phyloP scores from a whole-genome alignment of 1,140 invertebrate species.

The Conopomorpha cramerella region DNA sequence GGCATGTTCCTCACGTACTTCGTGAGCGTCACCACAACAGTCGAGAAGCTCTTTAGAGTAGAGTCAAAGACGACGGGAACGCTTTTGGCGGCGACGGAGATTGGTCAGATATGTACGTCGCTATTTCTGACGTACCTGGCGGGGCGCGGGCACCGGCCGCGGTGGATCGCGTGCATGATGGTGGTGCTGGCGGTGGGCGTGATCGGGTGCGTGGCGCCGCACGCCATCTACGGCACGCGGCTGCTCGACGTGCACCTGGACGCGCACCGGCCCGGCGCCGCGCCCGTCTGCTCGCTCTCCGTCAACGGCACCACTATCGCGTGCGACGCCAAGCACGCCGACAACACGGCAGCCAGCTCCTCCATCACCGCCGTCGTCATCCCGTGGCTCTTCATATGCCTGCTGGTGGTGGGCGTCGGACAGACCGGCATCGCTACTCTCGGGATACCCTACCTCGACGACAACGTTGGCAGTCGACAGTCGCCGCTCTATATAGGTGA shows the following conservation, averaged over 20 bases:
- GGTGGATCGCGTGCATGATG: constrained; percentile 95
- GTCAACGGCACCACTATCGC: constrained; percentile 17
- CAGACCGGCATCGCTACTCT: constrained; percentile 91
- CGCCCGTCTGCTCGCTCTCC: constrained; percentile 21
- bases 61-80: constrained; percentile 93
- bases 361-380: constrained; percentile 79
- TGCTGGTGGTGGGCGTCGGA: constrained; percentile 89
- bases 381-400: constrained; percentile 83
- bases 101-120: constrained; percentile 90
- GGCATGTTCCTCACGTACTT: constrained; percentile 96
- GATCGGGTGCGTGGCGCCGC: constrained; percentile 84
- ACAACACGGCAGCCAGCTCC: constrained; percentile 63
- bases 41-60: constrained; percentile 95
- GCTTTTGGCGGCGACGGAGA: constrained; percentile 91
- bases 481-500: constrained; percentile 93
- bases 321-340: constrained; percentile 35
- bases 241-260: constrained; percentile 69
- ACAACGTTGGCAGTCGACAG: constrained; percentile 89
- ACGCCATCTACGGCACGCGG: constrained; percentile 78
- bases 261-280: constrained; percentile 53
- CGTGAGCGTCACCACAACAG: constrained; percentile 94
- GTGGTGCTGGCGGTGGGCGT: constrained; percentile 85
- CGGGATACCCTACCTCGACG: constrained; percentile 93
- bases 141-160: constrained; percentile 90
- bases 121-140: constrained; percentile 92